A percentile compares a stretch with the other conserved stretches of the same genome.
phyloP scores from a whole-genome alignment of 2,888 invertebrate species.

The Leuctra nigra region DNA sequence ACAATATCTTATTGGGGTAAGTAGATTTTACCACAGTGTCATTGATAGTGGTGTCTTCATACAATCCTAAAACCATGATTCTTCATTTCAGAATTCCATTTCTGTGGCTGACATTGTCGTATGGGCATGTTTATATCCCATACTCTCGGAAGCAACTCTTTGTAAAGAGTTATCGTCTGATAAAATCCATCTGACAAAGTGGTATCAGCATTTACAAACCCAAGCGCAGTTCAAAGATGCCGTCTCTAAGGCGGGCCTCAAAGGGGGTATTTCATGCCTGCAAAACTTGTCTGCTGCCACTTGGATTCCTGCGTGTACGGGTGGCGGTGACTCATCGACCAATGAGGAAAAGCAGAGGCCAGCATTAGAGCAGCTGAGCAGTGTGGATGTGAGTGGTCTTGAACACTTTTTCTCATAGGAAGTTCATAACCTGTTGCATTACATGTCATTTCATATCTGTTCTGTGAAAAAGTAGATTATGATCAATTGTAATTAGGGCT shows the following conservation, averaged over 20 bases:
- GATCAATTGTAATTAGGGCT: too few relatives aligned
- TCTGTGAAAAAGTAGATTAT: too few relatives aligned
- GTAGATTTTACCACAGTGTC: constrained; percentile 27
- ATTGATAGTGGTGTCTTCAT: background rate
- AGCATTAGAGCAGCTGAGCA: background rate
- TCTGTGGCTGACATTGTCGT: constrained; percentile 63
- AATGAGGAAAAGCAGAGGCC: background rate
- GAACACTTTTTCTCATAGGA: too few relatives aligned
- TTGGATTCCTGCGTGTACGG: constrained; percentile 15
- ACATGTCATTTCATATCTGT: too few relatives aligned
- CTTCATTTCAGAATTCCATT: constrained; percentile 48
- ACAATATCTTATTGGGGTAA: constrained; percentile 54
- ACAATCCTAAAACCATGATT: background rate
- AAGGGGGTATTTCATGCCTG: constrained; percentile 16
- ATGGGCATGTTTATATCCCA: constrained; percentile 65
- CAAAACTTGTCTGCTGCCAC: constrained; percentile 13
- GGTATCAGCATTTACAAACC: constrained; percentile 53
- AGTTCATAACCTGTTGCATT: too few relatives aligned
- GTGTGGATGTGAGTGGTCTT: constrained; percentile 23
- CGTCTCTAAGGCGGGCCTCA: constrained; percentile 17
- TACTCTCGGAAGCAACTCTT: constrained; percentile 51
- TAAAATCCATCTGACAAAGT: constrained; percentile 48
- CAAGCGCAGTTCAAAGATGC: constrained; percentile 51
- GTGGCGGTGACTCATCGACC: background rate
- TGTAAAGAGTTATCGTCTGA: constrained; percentile 49